Conservation (phyloP, 2,888 invertebrate genomes). For the Stenodema calcarata region DNA sequence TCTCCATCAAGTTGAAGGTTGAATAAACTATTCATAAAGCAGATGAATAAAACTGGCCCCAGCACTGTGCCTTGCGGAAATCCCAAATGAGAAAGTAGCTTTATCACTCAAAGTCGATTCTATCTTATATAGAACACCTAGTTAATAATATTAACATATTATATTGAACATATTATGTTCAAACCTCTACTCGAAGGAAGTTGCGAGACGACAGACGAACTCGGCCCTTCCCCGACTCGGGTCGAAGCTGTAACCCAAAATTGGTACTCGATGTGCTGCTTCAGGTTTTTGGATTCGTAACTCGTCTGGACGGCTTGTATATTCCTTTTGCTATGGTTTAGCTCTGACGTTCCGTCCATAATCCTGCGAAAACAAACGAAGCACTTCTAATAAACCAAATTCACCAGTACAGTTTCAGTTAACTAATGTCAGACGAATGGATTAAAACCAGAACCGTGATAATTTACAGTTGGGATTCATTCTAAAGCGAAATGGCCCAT, state of each 20-base stretch:
- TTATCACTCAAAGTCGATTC: no score
- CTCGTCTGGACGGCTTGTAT: constrained; percentile 70
- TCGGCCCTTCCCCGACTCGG: constrained; percentile 78
- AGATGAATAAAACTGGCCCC: no score
- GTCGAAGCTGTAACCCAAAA: constrained; percentile 82
- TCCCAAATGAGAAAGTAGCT: no score
- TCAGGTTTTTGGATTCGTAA: constrained; percentile 73
- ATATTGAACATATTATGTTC: neutral
- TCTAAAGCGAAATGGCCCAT: no score
- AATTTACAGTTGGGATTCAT: no score
- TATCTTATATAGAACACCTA: no score
- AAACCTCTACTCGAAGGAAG: constrained; percentile 69
- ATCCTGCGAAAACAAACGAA: constrained; percentile 61
- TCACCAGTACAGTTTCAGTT: neutral
- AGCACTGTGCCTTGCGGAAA: no score
- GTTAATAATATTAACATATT: no score
- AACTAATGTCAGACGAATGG: neutral
- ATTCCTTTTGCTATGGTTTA: constrained; percentile 72
- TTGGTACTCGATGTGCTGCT: constrained; percentile 75
- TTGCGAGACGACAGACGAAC: constrained; percentile 72
- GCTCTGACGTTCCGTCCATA: constrained; percentile 72
- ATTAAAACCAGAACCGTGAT: no score
- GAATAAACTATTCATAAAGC: no score
- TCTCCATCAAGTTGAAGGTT: no score
- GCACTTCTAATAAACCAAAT: neutral